Conservation (phyloP, 2,888 invertebrate species). For the Nebria salina region DNA sequence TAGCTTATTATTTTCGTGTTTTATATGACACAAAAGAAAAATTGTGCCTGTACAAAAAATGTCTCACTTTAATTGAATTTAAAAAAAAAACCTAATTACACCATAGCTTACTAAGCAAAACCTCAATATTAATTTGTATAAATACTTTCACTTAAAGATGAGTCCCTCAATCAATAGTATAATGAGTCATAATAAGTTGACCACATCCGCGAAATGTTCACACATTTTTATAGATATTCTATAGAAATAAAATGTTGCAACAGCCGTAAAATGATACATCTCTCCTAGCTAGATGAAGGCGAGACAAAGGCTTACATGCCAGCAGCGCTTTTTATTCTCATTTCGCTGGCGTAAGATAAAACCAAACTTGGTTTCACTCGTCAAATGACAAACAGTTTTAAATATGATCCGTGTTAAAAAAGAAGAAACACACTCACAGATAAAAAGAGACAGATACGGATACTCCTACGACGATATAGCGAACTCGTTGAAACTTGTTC, state of each 20-base stretch:
- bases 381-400: slow-evolving; percentile 1
- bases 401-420: slow-evolving; percentile 1
- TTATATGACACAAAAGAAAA: not conserved
- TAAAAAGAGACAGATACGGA: not conserved
- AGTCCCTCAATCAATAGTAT: too few relatives aligned
- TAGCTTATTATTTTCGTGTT: not conserved
- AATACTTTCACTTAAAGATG: too few relatives aligned
- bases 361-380: not conserved
- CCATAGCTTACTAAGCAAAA: not conserved
- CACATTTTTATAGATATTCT: too few relatives aligned
- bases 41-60: not conserved
- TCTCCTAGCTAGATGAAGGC: not conserved
- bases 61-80: not conserved
- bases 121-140: not conserved
- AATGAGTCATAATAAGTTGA: too few relatives aligned
- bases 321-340: not conserved
- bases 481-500: not conserved
- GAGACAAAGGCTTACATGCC: not conserved
- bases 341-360: not conserved
- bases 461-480: not conserved
- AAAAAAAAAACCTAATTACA: not conserved
- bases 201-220: too few relatives aligned
- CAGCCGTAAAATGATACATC: not conserved
- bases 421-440: not conserved
- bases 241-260: not conserved